Evolutionary conservation across 2,113 vertebrate genomes (phyloP), one percentile per base, ranked within the genome.

Genomic region (Crypturellus undulatus): DNA sequence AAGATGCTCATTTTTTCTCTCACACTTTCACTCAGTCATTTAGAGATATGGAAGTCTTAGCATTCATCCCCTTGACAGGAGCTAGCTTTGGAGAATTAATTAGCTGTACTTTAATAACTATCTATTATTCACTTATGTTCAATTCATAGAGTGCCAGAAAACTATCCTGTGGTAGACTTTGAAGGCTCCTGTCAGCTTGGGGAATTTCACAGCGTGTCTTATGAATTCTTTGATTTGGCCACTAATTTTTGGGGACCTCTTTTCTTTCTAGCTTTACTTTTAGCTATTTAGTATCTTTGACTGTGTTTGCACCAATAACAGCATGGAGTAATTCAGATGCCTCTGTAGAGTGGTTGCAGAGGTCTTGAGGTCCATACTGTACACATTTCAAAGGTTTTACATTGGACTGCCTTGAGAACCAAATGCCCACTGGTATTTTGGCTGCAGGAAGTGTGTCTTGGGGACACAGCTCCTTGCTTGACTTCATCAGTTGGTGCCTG

Each of bases 311-410:
- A 12, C 36, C 28, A 76, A 32, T 30, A 49, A 42, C 5, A 56
- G 0, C 16, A 25, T 70, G 24, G 22, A 70, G 22, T 22, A 70
- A 4, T 11, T 38, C 24, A 5, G 28, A 3, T 18, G 13, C n/a
- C 17, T 16, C 49, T 9, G 12, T 76, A 59, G 17, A 65, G 9
- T 0, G 76, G 22, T 36, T 85, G 62, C 58, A 52, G 43, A 43
- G 14, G 7, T 69, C 4, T 43, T 36, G 43, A n/a, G 65, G 19
- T 77, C 43, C 47, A 32, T 0, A 0, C 5, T 36, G 0, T 13
- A n/a, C 0, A 0, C 10, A 3, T 65, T 68, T 84, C 6, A 4
- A 20, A 75, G 18, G 15, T 56, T 76, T 93, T 62, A 34, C 0
- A 0, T 18, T 51, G 38, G 18, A 51, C 26, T 8, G 22, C 4